Percentiles rank a stretch among this genome's conserved stretches.
Evolutionary conservation across 1,140 invertebrate species (phyloP).

Genomic region (Lycorma delicatula): DNA sequence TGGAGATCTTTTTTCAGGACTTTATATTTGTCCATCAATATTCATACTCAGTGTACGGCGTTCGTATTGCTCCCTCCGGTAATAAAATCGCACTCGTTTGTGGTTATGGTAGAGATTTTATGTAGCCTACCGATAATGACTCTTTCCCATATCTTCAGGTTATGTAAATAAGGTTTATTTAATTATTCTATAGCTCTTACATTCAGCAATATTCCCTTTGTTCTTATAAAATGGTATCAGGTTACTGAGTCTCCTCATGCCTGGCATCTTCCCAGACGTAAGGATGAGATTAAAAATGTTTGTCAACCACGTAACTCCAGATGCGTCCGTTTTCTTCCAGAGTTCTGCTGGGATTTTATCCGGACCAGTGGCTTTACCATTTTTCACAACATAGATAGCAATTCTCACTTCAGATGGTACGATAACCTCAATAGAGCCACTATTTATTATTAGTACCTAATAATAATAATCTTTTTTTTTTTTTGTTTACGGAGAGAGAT

Average conservation of each 20-base stretch:
- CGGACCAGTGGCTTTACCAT: neutral
- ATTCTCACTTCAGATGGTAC: neutral
- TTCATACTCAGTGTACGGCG: neutral
- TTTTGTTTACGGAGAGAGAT: too few relatives aligned
- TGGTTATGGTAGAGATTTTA: neutral
- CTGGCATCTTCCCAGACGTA: neutral
- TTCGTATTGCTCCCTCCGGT: neutral
- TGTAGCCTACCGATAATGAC: neutral
- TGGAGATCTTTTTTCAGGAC: neutral
- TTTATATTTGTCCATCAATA: conserved; percentile 1
- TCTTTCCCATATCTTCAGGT: neutral
- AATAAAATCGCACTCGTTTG: neutral
- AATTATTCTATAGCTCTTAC: neutral
- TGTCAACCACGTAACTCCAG: neutral
- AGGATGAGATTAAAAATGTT: neutral
- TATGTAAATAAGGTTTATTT: neutral
- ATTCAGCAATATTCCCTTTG: neutral
- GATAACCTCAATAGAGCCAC: neutral
- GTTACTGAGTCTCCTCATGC: neutral
- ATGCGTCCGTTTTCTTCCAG: neutral
- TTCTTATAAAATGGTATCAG: neutral
- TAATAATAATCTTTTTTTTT: too few relatives aligned
- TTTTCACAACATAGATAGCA: neutral
- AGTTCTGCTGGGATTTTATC: neutral
- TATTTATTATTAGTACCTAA: too few relatives aligned